Evolutionary conservation across 2,113 vertebrate genomes (phyloP).

Genomic region (Ictidomys tridecemlineatus): DNA sequence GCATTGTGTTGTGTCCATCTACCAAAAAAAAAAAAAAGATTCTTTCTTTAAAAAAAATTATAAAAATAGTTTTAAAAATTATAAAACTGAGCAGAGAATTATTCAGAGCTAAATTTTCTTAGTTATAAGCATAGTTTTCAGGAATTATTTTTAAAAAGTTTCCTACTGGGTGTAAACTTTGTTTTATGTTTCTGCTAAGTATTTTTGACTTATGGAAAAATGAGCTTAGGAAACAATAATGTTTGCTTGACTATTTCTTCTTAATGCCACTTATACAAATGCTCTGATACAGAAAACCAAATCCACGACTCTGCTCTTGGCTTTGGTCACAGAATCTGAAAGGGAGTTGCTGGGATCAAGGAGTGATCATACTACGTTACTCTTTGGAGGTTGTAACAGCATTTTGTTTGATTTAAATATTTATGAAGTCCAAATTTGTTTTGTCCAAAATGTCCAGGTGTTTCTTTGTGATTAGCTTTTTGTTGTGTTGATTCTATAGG

Average conservation of each 20-base stretch:
- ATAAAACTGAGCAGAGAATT: not conserved
- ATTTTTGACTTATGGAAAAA: constrained; percentile 58
- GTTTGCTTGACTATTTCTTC: constrained; percentile 60
- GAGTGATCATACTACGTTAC: not conserved
- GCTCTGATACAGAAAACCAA: not conserved
- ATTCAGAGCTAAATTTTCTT: constrained; percentile 33
- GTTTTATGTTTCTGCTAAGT: constrained; percentile 53
- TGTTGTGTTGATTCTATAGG: constrained; percentile 26
- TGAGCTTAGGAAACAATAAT: not conserved
- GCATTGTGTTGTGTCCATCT: no score
- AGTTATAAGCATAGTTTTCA: constrained; percentile 21
- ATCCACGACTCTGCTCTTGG: constrained; percentile 12
- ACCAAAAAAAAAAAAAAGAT: no score
- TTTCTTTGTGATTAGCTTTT: constrained; percentile 50
- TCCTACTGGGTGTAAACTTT: constrained; percentile 20
- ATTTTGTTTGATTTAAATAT: constrained; percentile 50
- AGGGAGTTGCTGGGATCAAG: not conserved
- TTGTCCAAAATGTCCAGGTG: not conserved
- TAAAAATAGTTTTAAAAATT: no score
- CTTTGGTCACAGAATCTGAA: not conserved
- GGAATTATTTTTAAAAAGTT: constrained; percentile 32
- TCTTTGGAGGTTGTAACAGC: not conserved
- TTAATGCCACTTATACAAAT: constrained; percentile 40
- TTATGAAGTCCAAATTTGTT: constrained; percentile 43
- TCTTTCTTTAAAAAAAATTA: no score